Conservation (phyloP, 2,113 vertebrate species). For the Pseudorasbora parva region DNA sequence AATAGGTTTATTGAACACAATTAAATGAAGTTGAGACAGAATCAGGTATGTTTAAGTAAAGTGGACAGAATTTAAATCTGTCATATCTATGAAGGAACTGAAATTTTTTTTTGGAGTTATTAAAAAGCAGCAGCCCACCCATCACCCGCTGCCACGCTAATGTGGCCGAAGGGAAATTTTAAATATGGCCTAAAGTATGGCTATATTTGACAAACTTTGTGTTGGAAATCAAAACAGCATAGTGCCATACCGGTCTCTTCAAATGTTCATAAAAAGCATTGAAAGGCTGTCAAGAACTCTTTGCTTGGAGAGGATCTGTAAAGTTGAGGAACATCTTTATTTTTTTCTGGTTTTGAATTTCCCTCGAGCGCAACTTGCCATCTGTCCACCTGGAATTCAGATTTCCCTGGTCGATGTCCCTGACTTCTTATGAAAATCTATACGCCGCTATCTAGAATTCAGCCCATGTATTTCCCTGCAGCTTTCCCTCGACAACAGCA, state of each 20-base stretch:
- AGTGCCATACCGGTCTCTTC: background rate
- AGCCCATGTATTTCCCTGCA: background rate
- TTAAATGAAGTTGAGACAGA: too few species aligned
- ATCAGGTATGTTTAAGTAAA: too few species aligned
- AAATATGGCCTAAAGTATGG: background rate
- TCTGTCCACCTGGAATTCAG: conserved; percentile 44
- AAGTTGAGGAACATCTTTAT: conserved; percentile 4
- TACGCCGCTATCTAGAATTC: background rate
- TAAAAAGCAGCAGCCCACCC: background rate
- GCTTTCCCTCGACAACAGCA: conserved; percentile 26
- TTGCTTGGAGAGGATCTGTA: conserved; percentile 16
- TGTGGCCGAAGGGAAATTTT: background rate
- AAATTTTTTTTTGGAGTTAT: too few species aligned
- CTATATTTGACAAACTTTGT: conserved; percentile 3
- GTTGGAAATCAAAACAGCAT: background rate
- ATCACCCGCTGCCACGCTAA: background rate
- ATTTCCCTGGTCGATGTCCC: conserved; percentile 14
- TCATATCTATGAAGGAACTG: too few species aligned
- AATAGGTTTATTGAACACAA: too few species aligned
- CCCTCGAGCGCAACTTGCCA: conserved; percentile 37
- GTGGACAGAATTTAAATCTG: too few species aligned
- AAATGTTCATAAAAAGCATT: background rate
- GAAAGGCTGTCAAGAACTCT: conserved; percentile 6
- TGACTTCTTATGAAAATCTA: conserved; percentile 48
- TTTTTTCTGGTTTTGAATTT: conserved; percentile 36